Conservation (phyloP, 1,140 invertebrate genomes). For the Leptinotarsa texana region DNA sequence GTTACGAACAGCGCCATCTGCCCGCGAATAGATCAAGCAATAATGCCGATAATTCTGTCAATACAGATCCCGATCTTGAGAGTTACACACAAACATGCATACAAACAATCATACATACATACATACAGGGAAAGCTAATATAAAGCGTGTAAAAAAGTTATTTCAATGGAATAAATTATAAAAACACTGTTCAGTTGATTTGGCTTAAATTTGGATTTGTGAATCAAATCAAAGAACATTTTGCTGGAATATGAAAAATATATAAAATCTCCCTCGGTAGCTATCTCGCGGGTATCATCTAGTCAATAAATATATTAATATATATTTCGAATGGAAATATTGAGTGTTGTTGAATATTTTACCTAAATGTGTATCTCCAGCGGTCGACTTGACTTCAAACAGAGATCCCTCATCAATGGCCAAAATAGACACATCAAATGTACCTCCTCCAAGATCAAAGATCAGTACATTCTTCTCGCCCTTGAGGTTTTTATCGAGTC, state of each 20-base stretch:
- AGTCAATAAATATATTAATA: neutral
- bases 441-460: slow-evolving; percentile 76
- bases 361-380: slow-evolving; percentile 67
- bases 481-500: slow-evolving; percentile 80
- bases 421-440: slow-evolving; percentile 85
- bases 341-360: neutral
- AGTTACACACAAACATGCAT: too few relatives aligned
- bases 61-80: too few relatives aligned
- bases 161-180: too few relatives aligned
- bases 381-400: slow-evolving; percentile 80
- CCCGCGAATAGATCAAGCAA: too few relatives aligned
- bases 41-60: too few relatives aligned
- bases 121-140: too few relatives aligned
- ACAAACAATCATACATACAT: too few relatives aligned
- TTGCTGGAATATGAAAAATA: neutral
- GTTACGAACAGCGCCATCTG: too few relatives aligned
- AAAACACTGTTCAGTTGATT: too few relatives aligned
- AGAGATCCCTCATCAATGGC: slow-evolving; percentile 83
- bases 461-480: slow-evolving; percentile 78
- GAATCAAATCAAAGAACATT: too few relatives aligned
- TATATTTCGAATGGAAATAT: neutral
- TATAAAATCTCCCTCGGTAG: neutral
- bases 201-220: too few relatives aligned
- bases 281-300: neutral
- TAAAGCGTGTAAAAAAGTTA: too few relatives aligned